A percentile compares a stretch with the other conserved stretches of the same genome.
Conservation (phyloP, 2,113 vertebrate genomes). For the Hippopotamus amphibius region DNA sequence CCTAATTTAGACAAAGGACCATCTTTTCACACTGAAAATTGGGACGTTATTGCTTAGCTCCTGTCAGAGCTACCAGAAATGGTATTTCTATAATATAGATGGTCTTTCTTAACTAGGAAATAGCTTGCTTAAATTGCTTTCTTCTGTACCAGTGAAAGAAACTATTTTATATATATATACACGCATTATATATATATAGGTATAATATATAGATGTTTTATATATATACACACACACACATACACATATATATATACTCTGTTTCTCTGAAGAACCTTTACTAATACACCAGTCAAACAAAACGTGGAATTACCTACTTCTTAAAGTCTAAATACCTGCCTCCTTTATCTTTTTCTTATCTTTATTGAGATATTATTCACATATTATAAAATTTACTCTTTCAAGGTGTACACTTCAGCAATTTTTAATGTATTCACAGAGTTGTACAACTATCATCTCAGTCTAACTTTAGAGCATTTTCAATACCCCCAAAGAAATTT, state of each 20-base stretch:
- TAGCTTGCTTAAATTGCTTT: background rate
- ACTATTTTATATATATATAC: background rate
- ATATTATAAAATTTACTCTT: background rate
- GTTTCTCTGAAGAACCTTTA: background rate
- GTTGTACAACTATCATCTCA: background rate
- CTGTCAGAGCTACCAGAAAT: background rate
- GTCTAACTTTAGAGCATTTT: background rate
- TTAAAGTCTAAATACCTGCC: background rate
- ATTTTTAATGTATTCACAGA: background rate
- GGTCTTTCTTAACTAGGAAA: background rate
- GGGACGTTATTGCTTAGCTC: background rate
- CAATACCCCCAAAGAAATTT: background rate
- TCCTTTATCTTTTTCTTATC: background rate
- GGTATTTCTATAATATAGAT: background rate
- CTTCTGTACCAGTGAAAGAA: background rate
- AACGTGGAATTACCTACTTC: background rate
- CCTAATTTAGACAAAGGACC: background rate
- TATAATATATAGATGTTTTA: background rate
- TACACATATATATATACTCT: background rate
- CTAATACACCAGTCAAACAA: background rate
- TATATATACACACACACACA: no score
- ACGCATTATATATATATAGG: background rate
- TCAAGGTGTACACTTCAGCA: background rate
- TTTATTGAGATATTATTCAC: background rate
- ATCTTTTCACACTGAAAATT: constrained; percentile 64